These are phyloP conservation scores for Germaria angustata DNA, from an alignment of 2,888 invertebrate genomes.

Conservation along the genomic window DNA sequence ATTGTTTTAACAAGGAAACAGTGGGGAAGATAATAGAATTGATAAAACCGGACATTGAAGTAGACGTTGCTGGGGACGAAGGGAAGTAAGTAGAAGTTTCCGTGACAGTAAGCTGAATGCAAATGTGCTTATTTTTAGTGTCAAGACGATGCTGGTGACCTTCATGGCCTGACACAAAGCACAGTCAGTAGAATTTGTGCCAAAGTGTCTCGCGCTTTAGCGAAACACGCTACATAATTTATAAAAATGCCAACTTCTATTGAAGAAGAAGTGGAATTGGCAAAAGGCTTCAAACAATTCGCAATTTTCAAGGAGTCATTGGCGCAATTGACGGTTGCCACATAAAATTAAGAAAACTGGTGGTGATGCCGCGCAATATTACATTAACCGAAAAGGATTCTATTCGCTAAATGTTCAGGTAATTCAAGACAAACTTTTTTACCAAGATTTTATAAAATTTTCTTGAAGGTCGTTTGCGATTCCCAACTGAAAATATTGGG, in stretches of 20 bases:
- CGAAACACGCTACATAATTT: not conserved
- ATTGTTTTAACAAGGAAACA: constrained; percentile 8
- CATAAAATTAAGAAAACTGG: constrained; percentile 11
- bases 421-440: not conserved
- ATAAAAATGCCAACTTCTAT: constrained; percentile 33
- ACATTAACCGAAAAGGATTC: not conserved
- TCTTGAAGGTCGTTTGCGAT: not conserved
- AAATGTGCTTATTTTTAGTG: not conserved
- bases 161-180: constrained; percentile 15
- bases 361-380: not conserved
- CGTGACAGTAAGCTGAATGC: too few species aligned
- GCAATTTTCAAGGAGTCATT: constrained; percentile 20
- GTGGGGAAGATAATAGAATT: not conserved
- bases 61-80: constrained; percentile 10
- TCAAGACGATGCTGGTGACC: constrained; percentile 31
- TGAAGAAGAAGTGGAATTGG: constrained; percentile 13
- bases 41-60: constrained; percentile 6
- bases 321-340: constrained; percentile 8
- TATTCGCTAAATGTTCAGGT: constrained; percentile 4
- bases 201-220: constrained; percentile 17
- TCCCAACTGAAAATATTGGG: not conserved
- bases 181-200: constrained; percentile 38
- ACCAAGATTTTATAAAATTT: not conserved
- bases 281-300: too few species aligned
- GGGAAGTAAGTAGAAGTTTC: too few species aligned